Evolutionary conservation across 2,113 vertebrate genomes (phyloP).

Genomic region (Porphyrio hochstetteri): DNA sequence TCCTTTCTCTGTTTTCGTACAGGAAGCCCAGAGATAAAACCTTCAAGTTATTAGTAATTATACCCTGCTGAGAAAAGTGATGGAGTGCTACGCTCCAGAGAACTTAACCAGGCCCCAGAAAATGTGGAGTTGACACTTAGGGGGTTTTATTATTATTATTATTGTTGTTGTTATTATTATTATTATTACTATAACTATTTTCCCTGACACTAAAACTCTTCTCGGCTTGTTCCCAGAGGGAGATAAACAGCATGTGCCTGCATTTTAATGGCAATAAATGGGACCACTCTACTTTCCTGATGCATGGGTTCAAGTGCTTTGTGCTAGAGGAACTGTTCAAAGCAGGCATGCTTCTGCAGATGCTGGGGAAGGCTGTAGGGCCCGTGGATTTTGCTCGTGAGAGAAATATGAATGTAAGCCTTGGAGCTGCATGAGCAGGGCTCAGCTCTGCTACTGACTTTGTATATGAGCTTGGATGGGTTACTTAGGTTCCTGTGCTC

Average conservation of each 20-base stretch:
- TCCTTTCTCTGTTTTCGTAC: slow-evolving; percentile 39
- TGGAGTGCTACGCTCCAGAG: slow-evolving; percentile 68
- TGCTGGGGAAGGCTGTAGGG: not conserved
- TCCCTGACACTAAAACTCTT: slow-evolving; percentile 61
- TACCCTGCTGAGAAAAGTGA: slow-evolving; percentile 73
- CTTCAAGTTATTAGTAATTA: slow-evolving; percentile 71
- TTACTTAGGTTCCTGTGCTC: not conserved
- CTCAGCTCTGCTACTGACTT: not conserved
- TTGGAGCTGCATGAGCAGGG: not conserved
- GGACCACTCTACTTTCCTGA: not conserved
- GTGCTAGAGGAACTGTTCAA: not conserved
- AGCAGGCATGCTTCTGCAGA: not conserved
- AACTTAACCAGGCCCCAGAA: slow-evolving; percentile 69
- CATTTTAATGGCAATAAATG: slow-evolving; percentile 63
- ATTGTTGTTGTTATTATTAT: slow-evolving; percentile 46
- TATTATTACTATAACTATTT: slow-evolving; percentile 61
- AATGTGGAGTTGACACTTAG: slow-evolving; percentile 66
- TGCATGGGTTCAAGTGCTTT: not conserved
- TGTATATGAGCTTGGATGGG: not conserved
- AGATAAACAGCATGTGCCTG: slow-evolving; percentile 55
- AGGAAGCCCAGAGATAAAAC: slow-evolving; percentile 64
- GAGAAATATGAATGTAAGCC: not conserved
- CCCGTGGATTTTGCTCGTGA: not conserved
- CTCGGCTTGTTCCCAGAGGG: slow-evolving; percentile 58
- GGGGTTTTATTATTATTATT: slow-evolving; percentile 52